phyloP scores from a whole-genome alignment of 2,113 vertebrate genomes.

The Sorex araneus region DNA sequence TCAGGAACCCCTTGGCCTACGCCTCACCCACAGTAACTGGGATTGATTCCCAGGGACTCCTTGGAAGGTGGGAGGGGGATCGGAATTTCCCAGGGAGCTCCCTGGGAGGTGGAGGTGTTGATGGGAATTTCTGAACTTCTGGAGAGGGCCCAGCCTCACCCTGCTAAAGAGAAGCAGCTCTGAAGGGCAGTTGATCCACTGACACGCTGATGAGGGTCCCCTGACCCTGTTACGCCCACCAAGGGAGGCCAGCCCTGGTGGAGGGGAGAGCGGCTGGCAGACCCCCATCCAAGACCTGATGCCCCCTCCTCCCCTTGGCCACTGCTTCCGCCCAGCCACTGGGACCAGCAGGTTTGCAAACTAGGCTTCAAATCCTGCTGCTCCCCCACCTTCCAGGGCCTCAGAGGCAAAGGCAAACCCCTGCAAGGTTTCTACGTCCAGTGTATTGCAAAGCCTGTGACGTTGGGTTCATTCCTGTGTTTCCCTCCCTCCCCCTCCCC shows the following conservation, averaged over 20 bases:
- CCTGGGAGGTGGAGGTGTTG: slow-evolving; percentile 8
- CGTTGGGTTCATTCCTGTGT: background rate
- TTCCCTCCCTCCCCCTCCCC: accelerated
- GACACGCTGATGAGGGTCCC: no score
- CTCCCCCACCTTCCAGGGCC: background rate
- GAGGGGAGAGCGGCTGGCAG: background rate
- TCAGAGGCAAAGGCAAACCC: background rate
- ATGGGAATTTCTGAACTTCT: background rate
- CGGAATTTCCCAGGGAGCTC: background rate
- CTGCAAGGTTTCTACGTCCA: background rate
- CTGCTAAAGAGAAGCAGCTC: background rate
- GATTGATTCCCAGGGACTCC: background rate
- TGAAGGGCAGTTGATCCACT: background rate
- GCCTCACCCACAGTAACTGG: background rate
- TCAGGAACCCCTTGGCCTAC: background rate
- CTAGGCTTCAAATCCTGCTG: background rate
- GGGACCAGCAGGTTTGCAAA: background rate
- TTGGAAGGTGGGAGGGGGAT: no score
- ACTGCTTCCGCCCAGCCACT: background rate
- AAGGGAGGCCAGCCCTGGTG: background rate
- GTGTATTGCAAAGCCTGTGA: background rate
- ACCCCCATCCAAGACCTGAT: background rate
- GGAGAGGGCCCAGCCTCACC: background rate
- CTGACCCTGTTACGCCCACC: background rate
- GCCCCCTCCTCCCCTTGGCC: background rate